Base-by-base conservation (phyloP, 2,797 vertebrate species). In the Amblyraja radiata region DNA sequence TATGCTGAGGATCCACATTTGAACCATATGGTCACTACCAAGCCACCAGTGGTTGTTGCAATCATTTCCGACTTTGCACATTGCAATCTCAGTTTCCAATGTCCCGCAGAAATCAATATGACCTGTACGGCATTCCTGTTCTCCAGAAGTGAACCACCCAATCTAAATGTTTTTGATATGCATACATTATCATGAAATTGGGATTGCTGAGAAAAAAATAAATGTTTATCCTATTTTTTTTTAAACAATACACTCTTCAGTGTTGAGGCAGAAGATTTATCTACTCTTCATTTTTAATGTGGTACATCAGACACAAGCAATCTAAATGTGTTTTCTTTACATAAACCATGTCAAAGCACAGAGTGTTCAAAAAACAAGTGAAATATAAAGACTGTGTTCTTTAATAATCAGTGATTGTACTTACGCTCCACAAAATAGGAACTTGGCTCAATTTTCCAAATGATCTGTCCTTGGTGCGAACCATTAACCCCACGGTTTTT, bases 401-500 rank as follows among this genome's bases (percentile, higher is more conserved):
- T 76, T 92, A 28, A 58, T 65, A 90, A 63, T 16, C 46, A 6
- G 39, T 18, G 36, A 92, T 76, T 94, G 93, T 95, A 98, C 98
- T 98, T 95, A 99, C 99, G 94, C 77, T 98, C 97, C 84, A 96
- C 97, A 93, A 99, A 98, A 95, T 98, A 97, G 88, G 98, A 97
- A 94, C 96, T 97, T 93, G 97, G 97, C 93, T 99, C 98, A 61
- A 99, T 98, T 95, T 98, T 99, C 99, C 99, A 99, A 93, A 99
- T 95, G 90, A 99, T 99, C 95, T 99, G 98, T 84, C 99, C 99
- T 94, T 96, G 97, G 93, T 99, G 98, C 94, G 98, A 98, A 71
- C 99, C 99, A 93, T 97, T 99, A 94, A 99, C 97, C 0, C 99
- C 99, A 93, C 99, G 97, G 94, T 99, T 99, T 95, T 99, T 99